phyloP scores from a whole-genome alignment of 2,888 invertebrate genomes.

The Petrolisthes manimaculis region DNA sequence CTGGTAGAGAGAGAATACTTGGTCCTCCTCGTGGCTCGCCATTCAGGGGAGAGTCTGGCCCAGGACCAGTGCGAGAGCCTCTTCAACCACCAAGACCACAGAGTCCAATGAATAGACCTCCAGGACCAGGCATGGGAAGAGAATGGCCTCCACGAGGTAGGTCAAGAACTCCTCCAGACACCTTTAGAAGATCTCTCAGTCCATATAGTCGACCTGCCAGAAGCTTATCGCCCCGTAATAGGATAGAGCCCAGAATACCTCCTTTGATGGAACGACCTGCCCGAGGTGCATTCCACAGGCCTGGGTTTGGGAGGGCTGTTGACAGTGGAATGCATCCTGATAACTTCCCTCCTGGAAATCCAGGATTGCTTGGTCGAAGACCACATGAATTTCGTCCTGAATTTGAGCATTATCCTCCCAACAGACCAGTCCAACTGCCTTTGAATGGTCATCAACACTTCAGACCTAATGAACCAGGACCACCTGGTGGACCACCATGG shows the following conservation, averaged over 20 bases:
- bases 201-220: constrained; percentile 37
- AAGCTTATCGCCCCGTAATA: constrained; percentile 42
- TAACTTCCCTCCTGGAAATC: constrained; percentile 24
- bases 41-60: constrained; percentile 31
- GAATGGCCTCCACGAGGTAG: constrained; percentile 39
- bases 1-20: constrained; percentile 25
- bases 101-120: constrained; percentile 33
- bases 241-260: constrained; percentile 23
- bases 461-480: constrained; percentile 27
- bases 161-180: constrained; percentile 37
- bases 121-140: constrained; percentile 39
- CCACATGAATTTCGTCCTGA: constrained; percentile 36
- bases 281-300: constrained; percentile 36
- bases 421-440: constrained; percentile 33
- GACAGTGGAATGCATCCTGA: constrained; percentile 26
- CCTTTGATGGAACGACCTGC: constrained; percentile 20
- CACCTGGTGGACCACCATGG: constrained; percentile 28
- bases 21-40: constrained; percentile 17
- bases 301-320: constrained; percentile 19
- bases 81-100: constrained; percentile 15
- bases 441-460: constrained; percentile 47
- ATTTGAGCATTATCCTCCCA: constrained; percentile 21
- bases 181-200: constrained; percentile 34
- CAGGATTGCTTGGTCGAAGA: constrained; percentile 24
- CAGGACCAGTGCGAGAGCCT: constrained; percentile 32